Base-by-base conservation (phyloP, 2,797 vertebrate genomes). In the Parambassis ranga region DNA sequence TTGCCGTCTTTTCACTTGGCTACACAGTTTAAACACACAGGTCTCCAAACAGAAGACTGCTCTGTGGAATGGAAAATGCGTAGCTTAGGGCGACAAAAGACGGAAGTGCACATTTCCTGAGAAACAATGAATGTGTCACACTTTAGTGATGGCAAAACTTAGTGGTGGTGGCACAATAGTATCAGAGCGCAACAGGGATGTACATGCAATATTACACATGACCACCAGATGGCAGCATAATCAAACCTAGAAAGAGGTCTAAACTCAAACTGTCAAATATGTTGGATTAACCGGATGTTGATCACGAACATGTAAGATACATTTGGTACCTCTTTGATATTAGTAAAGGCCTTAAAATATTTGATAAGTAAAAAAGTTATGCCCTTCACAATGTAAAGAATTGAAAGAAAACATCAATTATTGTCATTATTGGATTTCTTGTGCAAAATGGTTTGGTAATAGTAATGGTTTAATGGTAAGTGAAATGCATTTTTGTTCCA, bases 21-120 rank as follows among this genome's bases (percentile, higher is more conserved):
- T 8, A 3, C 65, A 52, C 6, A n/a, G n/a, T 35, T n/a, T 7
- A 3, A 23, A 26, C 10, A n/a, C 41, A 14, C 48, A 24, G 31
- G 30, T 36, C 15, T 41, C 5, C 7, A 31, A 27, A 31, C 28
- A 1, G 5, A 2, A 59, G 15, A 2, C 23, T 2, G 36, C 30
- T 19, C 30, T 58, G 18, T n/a, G 14, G 20, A 20, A 43, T 65
- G 49, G 55, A 64, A 51, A 56, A 55, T 38, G 23, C 50, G 37
- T 2, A 9, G 41, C 26, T 44, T 27, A 48, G 3, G 33, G 31
- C 41, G 33, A 65, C 52, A 61, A 46, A 87, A 79, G 70, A 62
- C 77, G 87, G 85, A 90, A 89, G 81, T 79, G 49, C 26, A 57
- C 72, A 37, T 87, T 90, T 89, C 87, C 86, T 88, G 85, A 60